phyloP scores from a whole-genome alignment of 2,797 vertebrate species.

The Etheostoma nigrum region DNA sequence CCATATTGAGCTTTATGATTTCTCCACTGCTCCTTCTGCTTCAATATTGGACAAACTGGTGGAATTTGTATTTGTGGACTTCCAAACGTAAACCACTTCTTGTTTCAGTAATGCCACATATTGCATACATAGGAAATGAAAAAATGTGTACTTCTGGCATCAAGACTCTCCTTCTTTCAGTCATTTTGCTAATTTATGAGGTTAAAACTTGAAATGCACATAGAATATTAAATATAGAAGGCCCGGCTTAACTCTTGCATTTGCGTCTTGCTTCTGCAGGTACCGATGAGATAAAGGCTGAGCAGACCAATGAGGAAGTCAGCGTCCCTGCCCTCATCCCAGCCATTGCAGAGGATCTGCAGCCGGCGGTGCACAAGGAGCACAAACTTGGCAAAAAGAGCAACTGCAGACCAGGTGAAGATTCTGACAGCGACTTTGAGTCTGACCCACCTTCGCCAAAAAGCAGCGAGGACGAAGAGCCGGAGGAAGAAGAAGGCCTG shows the following conservation, averaged over 20 bases:
- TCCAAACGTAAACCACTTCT: conserved; percentile 66
- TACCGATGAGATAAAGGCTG: conserved; percentile 61
- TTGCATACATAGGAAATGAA: conserved; percentile 1
- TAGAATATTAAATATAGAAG: neutral
- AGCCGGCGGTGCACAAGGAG: conserved; percentile 71
- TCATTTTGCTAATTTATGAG: conserved; percentile 3
- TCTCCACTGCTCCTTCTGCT: conserved; percentile 65
- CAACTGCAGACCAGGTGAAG: conserved; percentile 78
- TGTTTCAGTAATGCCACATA: conserved; percentile 69
- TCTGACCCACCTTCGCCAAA: conserved; percentile 96
- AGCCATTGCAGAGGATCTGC: neutral
- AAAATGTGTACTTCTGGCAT: neutral
- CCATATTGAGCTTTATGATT: conserved; percentile 67
- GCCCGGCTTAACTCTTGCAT: neutral
- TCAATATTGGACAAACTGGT: conserved; percentile 59
- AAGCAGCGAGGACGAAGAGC: conserved; percentile 95
- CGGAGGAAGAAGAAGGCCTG: conserved; percentile 91
- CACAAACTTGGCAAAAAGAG: conserved; percentile 76
- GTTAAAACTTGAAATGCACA: neutral
- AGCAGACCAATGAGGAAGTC: conserved; percentile 74
- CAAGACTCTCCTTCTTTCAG: neutral
- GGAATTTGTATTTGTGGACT: conserved; percentile 66
- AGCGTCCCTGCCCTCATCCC: rapidly evolving
- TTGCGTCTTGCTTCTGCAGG: conserved; percentile 75
- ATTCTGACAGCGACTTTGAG: conserved; percentile 97